phyloP scores from a whole-genome alignment of 2,888 invertebrate genomes.

The Dioctria linearis region DNA sequence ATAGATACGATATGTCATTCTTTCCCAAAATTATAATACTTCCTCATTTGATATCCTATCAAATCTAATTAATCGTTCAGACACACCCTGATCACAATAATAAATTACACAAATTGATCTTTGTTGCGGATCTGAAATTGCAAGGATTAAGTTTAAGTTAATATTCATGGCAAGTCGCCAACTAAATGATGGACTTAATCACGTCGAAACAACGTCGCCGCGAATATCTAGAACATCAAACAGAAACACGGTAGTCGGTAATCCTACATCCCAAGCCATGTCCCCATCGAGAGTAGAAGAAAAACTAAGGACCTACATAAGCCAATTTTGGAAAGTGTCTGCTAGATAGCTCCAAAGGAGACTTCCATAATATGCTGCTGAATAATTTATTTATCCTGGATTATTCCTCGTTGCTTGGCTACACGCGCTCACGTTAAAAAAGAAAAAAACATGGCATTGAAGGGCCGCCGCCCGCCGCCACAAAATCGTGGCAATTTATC shows the following conservation, averaged over 20 bases:
- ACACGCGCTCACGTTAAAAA: slow-evolving; percentile 3
- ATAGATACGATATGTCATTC: neutral
- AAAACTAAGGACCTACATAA: slow-evolving; percentile 32
- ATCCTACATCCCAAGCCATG: neutral
- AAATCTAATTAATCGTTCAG: slow-evolving; percentile 32
- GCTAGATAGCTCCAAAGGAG: slow-evolving; percentile 11
- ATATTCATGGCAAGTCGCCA: slow-evolving; percentile 28
- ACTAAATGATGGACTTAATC: slow-evolving; percentile 39
- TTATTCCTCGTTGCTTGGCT: slow-evolving; percentile 19
- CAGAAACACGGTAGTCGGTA: neutral
- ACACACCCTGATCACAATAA: neutral
- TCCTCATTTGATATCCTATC: neutral
- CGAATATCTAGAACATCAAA: neutral
- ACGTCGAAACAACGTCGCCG: slow-evolving; percentile 10
- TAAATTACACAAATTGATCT: slow-evolving; percentile 43
- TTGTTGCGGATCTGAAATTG: slow-evolving; percentile 5
- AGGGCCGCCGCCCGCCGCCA: neutral
- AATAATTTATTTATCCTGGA: slow-evolving; percentile 47
- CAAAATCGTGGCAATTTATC: slow-evolving; percentile 40
- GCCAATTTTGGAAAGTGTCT: slow-evolving; percentile 38
- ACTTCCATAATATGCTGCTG: slow-evolving; percentile 36
- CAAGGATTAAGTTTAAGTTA: slow-evolving; percentile 27
- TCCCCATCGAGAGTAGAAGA: neutral
- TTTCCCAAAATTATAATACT: neutral
- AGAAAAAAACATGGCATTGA: neutral